A percentile compares a stretch with the other conserved stretches of the same genome.
Evolutionary conservation across 2,797 vertebrate species (phyloP).

Genomic region (Benthosema pterotum): DNA sequence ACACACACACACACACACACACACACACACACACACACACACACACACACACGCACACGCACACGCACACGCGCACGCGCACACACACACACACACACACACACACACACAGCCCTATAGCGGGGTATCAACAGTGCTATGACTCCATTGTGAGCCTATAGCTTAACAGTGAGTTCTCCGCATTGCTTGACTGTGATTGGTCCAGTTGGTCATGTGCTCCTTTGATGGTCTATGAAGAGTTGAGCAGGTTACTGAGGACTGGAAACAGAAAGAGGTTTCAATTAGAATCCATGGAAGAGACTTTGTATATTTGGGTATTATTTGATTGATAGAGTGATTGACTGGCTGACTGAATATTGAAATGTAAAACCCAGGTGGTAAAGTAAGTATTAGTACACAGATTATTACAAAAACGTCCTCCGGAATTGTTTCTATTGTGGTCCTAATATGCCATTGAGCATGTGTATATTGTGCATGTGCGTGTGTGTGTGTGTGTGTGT

Average conservation of each 20-base stretch:
- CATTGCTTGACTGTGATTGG: constrained; percentile 62
- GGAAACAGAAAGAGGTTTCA: constrained; percentile 15
- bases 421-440: too few relatives aligned
- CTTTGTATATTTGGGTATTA: background rate
- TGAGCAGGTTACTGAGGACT: constrained; percentile 76
- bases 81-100: constrained; percentile 29
- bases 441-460: background rate
- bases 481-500: constrained; percentile 12
- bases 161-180: constrained; percentile 68
- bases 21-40: constrained; percentile 7
- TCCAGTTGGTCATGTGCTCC: constrained; percentile 52
- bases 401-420: too few relatives aligned
- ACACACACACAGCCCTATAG: constrained; percentile 50
- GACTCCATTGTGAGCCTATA: constrained; percentile 54
- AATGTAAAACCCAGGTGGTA: too few relatives aligned
- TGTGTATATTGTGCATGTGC: background rate
- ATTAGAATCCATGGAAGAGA: background rate
- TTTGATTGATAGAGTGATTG: background rate
- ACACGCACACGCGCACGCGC: constrained; percentile 29
- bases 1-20: constrained; percentile 6
- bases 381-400: too few relatives aligned
- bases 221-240: constrained; percentile 61
- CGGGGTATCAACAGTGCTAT: constrained; percentile 69
- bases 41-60: constrained; percentile 26
- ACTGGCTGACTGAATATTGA: too few relatives aligned